phyloP scores from a whole-genome alignment of 2,797 vertebrate genomes.

The Vipera ursinii region DNA sequence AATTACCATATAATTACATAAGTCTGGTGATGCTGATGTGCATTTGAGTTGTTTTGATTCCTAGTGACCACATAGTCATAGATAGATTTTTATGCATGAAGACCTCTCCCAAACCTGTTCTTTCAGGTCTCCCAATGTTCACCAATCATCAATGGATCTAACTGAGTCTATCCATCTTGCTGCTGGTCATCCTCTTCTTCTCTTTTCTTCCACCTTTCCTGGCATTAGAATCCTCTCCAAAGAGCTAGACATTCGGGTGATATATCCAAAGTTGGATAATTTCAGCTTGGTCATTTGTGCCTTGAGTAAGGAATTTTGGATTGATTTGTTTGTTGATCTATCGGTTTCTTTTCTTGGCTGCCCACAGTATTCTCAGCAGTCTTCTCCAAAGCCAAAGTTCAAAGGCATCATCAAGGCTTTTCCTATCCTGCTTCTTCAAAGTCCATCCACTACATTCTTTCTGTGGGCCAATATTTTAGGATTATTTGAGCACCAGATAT shows the following conservation, averaged over 20 bases:
- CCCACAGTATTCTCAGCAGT: neutral
- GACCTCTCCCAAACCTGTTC: neutral
- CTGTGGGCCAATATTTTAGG: constrained; percentile 78
- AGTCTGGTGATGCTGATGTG: neutral
- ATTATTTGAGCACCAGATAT: constrained; percentile 70
- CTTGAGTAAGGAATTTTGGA: neutral
- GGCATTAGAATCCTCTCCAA: neutral
- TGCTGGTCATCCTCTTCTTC: neutral
- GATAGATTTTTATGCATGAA: neutral
- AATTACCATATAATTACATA: neutral
- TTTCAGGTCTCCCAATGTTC: neutral
- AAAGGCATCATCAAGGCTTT: neutral
- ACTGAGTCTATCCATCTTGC: neutral
- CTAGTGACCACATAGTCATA: neutral
- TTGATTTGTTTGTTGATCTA: neutral
- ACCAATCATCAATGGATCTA: neutral
- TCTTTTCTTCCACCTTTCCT: neutral
- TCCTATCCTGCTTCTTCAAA: neutral
- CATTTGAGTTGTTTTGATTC: neutral
- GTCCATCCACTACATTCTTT: constrained; percentile 72
- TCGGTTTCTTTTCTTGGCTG: neutral
- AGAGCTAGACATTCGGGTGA: neutral
- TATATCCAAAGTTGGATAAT: neutral
- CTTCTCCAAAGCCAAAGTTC: neutral
- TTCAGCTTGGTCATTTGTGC: neutral